Evolutionary conservation across 2,888 invertebrate genomes (phyloP).

Genomic region (Limnephilus lunatus): DNA sequence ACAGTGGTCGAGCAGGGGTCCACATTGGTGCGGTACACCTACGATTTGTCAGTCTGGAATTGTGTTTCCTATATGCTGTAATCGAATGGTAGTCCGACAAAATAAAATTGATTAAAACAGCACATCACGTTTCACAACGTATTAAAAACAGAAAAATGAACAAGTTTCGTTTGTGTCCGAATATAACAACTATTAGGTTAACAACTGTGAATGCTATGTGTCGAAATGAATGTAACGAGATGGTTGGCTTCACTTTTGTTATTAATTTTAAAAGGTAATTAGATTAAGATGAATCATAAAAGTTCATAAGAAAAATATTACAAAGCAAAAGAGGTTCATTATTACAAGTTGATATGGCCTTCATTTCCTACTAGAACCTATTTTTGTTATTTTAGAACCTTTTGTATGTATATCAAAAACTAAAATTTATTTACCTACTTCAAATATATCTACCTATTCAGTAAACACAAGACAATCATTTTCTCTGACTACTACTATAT

Average conservation of each 20-base stretch:
- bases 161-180: conserved; percentile 2
- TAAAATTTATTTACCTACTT: no score
- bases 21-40: not conserved
- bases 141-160: conserved; percentile 15
- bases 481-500: no score
- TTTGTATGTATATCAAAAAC: no score
- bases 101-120: conserved; percentile 3
- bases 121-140: conserved; percentile 20
- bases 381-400: no score
- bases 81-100: conserved; percentile 11
- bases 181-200: not conserved
- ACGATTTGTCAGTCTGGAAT: conserved; percentile 11
- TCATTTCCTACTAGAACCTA: no score
- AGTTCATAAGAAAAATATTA: no score
- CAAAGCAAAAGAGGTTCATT: no score
- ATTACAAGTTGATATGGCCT: no score
- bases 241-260: not conserved
- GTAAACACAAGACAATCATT: no score
- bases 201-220: not conserved
- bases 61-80: not conserved
- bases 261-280: not conserved
- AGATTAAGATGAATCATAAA: no score
- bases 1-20: not conserved
- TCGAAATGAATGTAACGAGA: not conserved
- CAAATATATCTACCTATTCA: no score